Evolutionary conservation across 2,888 invertebrate genomes (phyloP).

Genomic region (Prosopocoilus inquinatus): DNA sequence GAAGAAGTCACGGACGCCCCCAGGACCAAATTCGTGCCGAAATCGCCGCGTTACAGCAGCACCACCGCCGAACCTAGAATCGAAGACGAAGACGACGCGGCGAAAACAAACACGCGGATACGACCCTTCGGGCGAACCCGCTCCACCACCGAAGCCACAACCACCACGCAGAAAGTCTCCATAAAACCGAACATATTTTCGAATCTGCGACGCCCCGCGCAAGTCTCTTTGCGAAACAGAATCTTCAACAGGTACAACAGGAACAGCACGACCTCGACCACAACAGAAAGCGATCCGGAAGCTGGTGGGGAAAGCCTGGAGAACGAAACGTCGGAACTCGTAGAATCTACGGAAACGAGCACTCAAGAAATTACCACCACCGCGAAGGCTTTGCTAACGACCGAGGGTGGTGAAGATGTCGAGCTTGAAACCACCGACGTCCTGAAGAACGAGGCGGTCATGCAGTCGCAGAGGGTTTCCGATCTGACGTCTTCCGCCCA

Average conservation of each 20-base stretch:
- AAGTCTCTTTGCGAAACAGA: slow-evolving; percentile 37
- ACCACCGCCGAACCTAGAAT: slow-evolving; percentile 1
- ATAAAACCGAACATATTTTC: slow-evolving; percentile 47
- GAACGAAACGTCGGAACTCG: slow-evolving; percentile 43
- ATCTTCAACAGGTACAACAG: slow-evolving; percentile 38
- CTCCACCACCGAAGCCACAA: slow-evolving; percentile 38
- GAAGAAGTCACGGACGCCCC: slow-evolving; percentile 48
- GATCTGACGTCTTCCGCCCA: slow-evolving; percentile 72
- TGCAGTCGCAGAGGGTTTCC: slow-evolving; percentile 67
- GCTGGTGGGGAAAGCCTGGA: slow-evolving; percentile 25
- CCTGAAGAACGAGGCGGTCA: slow-evolving; percentile 49
- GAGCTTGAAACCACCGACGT: slow-evolving; percentile 38
- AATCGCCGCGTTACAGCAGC: slow-evolving; percentile 41
- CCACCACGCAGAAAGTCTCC: slow-evolving; percentile 38
- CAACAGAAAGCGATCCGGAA: slow-evolving; percentile 9
- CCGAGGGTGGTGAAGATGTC: not conserved
- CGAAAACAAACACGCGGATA: slow-evolving; percentile 31
- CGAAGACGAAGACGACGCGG: slow-evolving; percentile 8
- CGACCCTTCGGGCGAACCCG: slow-evolving; percentile 42
- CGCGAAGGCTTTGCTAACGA: not conserved
- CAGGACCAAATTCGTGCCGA: slow-evolving; percentile 45
- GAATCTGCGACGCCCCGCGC: slow-evolving; percentile 40
- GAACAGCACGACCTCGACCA: slow-evolving; percentile 21
- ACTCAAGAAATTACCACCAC: slow-evolving; percentile 17
- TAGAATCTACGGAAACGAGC: slow-evolving; percentile 37